Evolutionary conservation across 2,113 vertebrate genomes (phyloP).

Genomic region (Hiodon tergisus): DNA sequence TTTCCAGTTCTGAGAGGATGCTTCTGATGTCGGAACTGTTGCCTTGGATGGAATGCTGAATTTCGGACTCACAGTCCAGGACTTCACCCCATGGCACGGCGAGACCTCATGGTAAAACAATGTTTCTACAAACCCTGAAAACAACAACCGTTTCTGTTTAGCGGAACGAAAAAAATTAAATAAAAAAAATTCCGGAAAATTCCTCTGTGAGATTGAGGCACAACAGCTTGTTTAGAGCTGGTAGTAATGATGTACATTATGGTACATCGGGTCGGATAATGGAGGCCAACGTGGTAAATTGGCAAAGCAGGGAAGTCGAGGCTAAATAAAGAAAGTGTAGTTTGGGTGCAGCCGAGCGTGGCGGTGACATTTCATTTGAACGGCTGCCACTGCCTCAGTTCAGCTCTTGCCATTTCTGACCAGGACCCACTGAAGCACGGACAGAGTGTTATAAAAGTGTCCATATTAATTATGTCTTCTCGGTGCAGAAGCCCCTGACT

Average conservation of each 20-base stretch:
- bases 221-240: background rate
- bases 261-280: constrained; percentile 23
- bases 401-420: background rate
- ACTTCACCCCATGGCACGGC: too few species aligned
- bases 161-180: background rate
- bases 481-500: constrained; percentile 32
- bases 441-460: constrained; percentile 4
- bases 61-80: too few species aligned
- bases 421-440: constrained; percentile 1
- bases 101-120: background rate
- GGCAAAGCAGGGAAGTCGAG: background rate
- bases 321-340: background rate
- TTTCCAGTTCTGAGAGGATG: too few species aligned
- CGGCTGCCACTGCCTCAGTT: background rate
- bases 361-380: constrained; percentile 15
- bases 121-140: background rate
- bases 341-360: background rate
- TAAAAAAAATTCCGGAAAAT: background rate
- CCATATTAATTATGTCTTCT: constrained; percentile 28
- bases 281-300: background rate
- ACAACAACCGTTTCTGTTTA: constrained; percentile 4
- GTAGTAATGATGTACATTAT: constrained; percentile 19
- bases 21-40: too few species aligned
- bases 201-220: background rate
- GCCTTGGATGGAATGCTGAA: too few species aligned